A percentile compares a stretch with the other conserved stretches of the same genome.
These are phyloP conservation scores for Lasioglossum leucozonium DNA, from an alignment of 2,888 invertebrate species.

Conservation along the genomic window DNA sequence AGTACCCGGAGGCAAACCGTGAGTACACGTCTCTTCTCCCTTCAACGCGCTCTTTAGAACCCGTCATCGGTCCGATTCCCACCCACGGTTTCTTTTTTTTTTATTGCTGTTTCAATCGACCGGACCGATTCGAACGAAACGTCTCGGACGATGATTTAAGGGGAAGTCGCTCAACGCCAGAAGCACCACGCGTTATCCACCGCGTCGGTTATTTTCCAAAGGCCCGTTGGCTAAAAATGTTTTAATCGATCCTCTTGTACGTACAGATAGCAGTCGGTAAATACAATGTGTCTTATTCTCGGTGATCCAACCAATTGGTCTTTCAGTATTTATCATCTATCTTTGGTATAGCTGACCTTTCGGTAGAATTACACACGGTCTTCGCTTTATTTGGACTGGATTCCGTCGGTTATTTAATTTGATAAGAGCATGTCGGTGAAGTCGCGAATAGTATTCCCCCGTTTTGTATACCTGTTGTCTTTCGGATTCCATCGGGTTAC, in stretches of 20 bases:
- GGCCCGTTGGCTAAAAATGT: not conserved
- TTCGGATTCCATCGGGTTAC: not conserved
- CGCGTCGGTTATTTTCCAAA: not conserved
- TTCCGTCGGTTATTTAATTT: not conserved
- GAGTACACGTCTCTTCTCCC: conserved; percentile 85
- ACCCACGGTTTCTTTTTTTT: not conserved
- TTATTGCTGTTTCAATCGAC: not conserved
- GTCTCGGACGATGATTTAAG: not conserved
- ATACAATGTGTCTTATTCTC: too few species aligned
- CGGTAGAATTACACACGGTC: not conserved
- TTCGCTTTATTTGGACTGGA: not conserved
- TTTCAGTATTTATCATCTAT: too few species aligned
- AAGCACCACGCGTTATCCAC: not conserved
- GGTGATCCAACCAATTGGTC: too few species aligned
- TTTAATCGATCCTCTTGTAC: not conserved
- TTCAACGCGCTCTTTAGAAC: not conserved
- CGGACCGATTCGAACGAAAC: not conserved
- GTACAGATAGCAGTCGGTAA: too few species aligned
- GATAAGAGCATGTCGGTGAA: not conserved
- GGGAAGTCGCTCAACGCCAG: not conserved
- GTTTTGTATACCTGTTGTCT: not conserved
- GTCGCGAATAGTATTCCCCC: not conserved
- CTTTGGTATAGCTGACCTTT: too few species aligned
- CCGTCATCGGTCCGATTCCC: not conserved
- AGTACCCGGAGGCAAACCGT: conserved; percentile 94